Percentiles rank a stretch among this genome's conserved stretches.
Evolutionary conservation across 2,797 vertebrate species (phyloP).

Genomic region (Parauchenoglanis punctatus): DNA sequence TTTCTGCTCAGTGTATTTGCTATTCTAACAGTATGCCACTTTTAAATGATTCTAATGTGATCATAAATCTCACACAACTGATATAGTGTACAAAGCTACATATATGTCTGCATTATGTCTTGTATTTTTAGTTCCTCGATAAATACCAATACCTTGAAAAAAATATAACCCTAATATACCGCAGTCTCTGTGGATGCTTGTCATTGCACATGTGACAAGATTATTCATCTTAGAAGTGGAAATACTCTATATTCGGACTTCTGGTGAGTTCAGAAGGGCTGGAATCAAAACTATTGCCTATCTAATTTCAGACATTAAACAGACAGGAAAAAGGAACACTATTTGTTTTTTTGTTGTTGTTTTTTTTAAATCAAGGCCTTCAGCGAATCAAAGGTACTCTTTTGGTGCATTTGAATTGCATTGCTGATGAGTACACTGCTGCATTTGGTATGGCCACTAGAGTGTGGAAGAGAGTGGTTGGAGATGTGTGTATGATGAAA

Average conservation of each 20-base stretch:
- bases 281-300: background rate
- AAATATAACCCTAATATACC: background rate
- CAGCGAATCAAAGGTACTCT: background rate
- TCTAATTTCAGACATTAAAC: background rate
- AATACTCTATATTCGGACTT: background rate
- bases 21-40: background rate
- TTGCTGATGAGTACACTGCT: conserved; percentile 3
- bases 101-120: background rate
- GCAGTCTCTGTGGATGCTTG: background rate
- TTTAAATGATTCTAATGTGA: background rate
- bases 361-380: background rate
- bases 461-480: conserved; percentile 40
- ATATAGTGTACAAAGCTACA: background rate
- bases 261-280: background rate
- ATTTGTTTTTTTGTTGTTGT: no score
- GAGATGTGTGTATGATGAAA: background rate
- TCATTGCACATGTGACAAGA: background rate
- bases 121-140: background rate
- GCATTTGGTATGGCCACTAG: conserved; percentile 35
- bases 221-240: background rate
- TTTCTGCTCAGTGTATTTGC: background rate
- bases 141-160: background rate
- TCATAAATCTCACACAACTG: background rate
- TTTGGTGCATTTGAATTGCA: background rate
- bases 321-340: background rate